These are phyloP conservation scores for Bombus balteatus DNA, from an alignment of 1,140 invertebrate genomes.

Conservation along the genomic window DNA sequence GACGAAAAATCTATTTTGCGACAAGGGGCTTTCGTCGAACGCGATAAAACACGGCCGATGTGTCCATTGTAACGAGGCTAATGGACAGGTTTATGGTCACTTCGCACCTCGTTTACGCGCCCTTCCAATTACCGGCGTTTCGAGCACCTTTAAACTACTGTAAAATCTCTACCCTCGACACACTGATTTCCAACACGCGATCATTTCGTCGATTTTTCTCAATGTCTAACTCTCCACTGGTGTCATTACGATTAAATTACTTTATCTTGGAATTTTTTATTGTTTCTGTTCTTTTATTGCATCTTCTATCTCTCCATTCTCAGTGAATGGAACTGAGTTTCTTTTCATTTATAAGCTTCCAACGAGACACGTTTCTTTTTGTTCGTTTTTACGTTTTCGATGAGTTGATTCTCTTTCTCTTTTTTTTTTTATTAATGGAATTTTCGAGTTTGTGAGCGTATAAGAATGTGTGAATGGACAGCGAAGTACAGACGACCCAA, in stretches of 20 bases:
- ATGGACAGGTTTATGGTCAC: conserved; percentile 55
- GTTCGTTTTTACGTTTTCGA: background rate
- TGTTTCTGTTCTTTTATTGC: background rate
- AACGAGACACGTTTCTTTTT: no score
- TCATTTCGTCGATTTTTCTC: no score
- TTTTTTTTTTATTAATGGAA: background rate
- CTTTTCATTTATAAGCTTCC: no score
- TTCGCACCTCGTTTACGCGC: conserved; percentile 38
- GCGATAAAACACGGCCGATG: conserved; percentile 60
- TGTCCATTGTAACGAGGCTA: conserved; percentile 53
- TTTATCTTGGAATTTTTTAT: no score
- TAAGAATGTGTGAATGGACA: background rate
- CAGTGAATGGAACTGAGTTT: no score
- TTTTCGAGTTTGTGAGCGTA: background rate
- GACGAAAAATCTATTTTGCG: conserved; percentile 54
- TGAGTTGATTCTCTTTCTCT: background rate
- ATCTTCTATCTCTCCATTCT: background rate
- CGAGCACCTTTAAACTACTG: conserved; percentile 17
- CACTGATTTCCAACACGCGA: background rate
- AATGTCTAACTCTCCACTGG: background rate
- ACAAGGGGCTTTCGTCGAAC: conserved; percentile 36
- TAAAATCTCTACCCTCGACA: background rate
- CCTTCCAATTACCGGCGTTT: conserved; percentile 53
- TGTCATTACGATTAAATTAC: no score
- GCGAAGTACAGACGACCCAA: background rate